Evolutionary conservation across 1,140 invertebrate genomes (phyloP).

Genomic region (Xylocopa sonorina): DNA sequence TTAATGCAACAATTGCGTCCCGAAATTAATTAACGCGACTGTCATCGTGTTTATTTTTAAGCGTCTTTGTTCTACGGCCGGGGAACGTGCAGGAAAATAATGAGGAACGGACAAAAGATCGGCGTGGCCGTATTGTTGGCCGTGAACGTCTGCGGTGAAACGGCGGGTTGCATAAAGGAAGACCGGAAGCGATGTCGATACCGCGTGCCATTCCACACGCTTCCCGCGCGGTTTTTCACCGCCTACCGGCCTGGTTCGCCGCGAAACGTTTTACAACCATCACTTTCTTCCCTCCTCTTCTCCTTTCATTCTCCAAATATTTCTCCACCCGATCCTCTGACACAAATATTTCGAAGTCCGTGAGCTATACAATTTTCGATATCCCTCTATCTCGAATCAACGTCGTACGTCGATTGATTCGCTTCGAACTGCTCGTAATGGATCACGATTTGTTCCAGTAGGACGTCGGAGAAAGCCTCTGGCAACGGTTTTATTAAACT

Average conservation of each 20-base stretch:
- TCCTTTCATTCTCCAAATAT: too few species aligned
- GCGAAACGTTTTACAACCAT: not conserved
- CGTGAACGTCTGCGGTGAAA: constrained; percentile 49
- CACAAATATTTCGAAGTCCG: too few species aligned
- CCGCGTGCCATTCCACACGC: not conserved
- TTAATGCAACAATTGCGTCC: constrained; percentile 13
- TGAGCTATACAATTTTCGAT: too few species aligned
- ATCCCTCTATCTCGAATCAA: too few species aligned
- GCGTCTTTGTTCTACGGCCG: constrained; percentile 2
- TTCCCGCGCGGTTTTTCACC: constrained; percentile 38
- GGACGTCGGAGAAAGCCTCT: too few species aligned
- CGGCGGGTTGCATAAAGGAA: constrained; percentile 36
- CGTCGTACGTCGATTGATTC: too few species aligned
- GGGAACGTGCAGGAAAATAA: constrained; percentile 52
- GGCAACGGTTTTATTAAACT: not conserved
- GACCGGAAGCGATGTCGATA: constrained; percentile 54
- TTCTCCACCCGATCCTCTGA: too few species aligned
- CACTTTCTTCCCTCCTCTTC: too few species aligned
- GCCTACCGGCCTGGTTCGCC: constrained; percentile 52
- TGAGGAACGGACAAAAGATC: constrained; percentile 33
- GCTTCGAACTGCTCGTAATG: too few species aligned
- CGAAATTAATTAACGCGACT: constrained; percentile 32
- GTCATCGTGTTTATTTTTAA: constrained; percentile 26
- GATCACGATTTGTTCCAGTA: too few species aligned
- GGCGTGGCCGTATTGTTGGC: constrained; percentile 41